phyloP scores from a whole-genome alignment of 2,888 invertebrate species.

The Habroteleia sp. region DNA sequence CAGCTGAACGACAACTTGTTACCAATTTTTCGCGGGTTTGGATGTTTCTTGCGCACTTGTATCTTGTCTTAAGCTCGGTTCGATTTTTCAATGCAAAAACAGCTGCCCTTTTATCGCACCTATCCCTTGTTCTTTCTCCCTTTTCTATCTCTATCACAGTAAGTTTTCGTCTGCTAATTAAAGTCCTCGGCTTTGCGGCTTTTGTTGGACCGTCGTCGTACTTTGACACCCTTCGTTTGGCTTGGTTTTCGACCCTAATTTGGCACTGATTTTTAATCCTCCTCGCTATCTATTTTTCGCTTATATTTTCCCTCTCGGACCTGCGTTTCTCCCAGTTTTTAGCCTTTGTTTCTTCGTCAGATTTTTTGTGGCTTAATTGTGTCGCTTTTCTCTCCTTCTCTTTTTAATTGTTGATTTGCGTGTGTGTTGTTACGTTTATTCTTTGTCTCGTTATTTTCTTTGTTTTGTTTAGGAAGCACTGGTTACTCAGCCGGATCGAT shows the following conservation, averaged over 20 bases:
- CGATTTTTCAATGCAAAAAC: conserved; percentile 50
- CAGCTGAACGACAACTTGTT: conserved; percentile 98
- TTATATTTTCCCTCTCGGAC: conserved; percentile 25
- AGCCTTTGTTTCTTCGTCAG: conserved; percentile 48
- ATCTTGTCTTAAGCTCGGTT: conserved; percentile 22
- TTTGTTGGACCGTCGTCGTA: conserved; percentile 57
- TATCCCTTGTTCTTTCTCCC: conserved; percentile 43
- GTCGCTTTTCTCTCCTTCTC: conserved; percentile 15
- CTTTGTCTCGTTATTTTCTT: conserved; percentile 57
- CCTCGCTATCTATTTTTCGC: conserved; percentile 14
- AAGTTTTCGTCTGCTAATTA: conserved; percentile 54
- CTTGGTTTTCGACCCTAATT: conserved; percentile 71
- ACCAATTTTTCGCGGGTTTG: conserved; percentile 87
- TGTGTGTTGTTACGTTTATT: conserved; percentile 60
- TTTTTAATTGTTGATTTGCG: conserved; percentile 49
- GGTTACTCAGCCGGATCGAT: conserved; percentile 72
- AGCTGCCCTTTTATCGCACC: conserved; percentile 44
- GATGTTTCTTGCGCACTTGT: conserved; percentile 47
- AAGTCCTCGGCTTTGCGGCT: conserved; percentile 62
- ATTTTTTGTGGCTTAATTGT: conserved; percentile 33
- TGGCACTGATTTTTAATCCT: conserved; percentile 69
- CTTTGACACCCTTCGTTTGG: conserved; percentile 70
- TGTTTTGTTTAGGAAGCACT: conserved; percentile 76
- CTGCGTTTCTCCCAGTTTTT: conserved; percentile 35
- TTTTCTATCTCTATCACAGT: conserved; percentile 51